Evolutionary conservation across 1,140 invertebrate species (phyloP).

Genomic region (Anoplolepis gracilipes): DNA sequence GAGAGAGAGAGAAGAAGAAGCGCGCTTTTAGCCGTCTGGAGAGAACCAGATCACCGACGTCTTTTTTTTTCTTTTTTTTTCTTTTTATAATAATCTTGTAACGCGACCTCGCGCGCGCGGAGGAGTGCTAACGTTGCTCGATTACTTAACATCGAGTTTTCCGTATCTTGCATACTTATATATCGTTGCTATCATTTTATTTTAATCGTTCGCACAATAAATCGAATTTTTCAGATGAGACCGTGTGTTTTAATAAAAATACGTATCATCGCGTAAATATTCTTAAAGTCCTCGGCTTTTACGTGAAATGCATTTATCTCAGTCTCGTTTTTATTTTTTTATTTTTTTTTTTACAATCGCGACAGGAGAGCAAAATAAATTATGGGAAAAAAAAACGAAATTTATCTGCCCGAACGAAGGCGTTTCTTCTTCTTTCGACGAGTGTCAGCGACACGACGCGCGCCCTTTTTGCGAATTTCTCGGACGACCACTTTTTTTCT

Average conservation of each 20-base stretch:
- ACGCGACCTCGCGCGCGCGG: constrained; percentile 22
- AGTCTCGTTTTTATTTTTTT: not conserved
- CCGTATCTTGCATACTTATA: not conserved
- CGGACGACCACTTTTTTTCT: constrained; percentile 20
- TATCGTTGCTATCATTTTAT: not conserved
- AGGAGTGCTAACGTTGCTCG: not conserved
- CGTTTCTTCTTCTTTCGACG: not conserved
- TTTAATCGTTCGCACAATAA: constrained; percentile 10
- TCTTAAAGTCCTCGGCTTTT: not conserved
- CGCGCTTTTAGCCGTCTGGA: not conserved
- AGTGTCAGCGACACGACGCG: constrained; percentile 4
- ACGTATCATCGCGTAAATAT: not conserved
- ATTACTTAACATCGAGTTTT: constrained; percentile 20
- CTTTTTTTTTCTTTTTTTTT: too few species aligned
- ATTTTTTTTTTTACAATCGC: not conserved
- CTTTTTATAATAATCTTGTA: not conserved
- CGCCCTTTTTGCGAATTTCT: constrained; percentile 25
- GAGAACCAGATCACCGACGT: not conserved
- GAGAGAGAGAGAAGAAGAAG: too few species aligned
- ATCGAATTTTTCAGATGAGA: constrained; percentile 16
- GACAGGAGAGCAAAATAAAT: constrained; percentile 30
- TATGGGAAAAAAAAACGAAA: constrained; percentile 32
- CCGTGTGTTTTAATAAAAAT: not conserved
- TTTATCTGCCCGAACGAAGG: not conserved
- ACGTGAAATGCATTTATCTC: not conserved